A percentile compares a stretch with the other conserved stretches of the same genome.
phyloP scores from a whole-genome alignment of 2,888 invertebrate genomes.

The Epinotia demarniana region DNA sequence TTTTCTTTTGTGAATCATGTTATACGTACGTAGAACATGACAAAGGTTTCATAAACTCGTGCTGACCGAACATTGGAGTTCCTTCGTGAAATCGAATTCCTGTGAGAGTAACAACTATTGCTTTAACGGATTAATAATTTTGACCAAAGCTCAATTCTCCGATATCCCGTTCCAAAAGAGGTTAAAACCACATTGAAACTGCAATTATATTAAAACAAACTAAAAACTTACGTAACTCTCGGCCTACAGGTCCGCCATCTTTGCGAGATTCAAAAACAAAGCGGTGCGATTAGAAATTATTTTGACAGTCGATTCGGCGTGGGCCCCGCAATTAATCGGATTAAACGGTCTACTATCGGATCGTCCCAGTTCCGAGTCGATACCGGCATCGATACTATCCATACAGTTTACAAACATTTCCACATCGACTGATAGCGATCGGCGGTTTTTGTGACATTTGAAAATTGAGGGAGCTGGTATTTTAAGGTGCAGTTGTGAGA shows the following conservation, averaged over 20 bases:
- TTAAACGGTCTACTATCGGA: conserved; percentile 50
- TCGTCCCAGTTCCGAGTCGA: conserved; percentile 63
- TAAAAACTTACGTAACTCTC: conserved; percentile 12
- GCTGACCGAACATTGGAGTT: background rate
- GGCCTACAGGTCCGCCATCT: conserved; percentile 7
- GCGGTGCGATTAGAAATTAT: conserved; percentile 43
- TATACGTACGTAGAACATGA: background rate
- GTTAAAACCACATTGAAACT: background rate
- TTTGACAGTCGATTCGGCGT: conserved; percentile 44
- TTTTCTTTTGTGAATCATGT: background rate
- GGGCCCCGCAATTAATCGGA: conserved; percentile 48
- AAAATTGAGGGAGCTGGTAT: conserved; percentile 5
- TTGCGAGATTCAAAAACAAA: conserved; percentile 43
- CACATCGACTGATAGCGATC: conserved; percentile 76
- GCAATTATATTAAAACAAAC: background rate
- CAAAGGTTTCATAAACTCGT: background rate
- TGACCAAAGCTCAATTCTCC: too few relatives aligned
- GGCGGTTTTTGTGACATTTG: conserved; percentile 44
- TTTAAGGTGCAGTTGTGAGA: conserved; percentile 21
- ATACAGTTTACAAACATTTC: conserved; percentile 82
- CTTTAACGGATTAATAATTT: too few relatives aligned
- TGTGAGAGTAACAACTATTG: too few relatives aligned
- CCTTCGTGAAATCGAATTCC: background rate
- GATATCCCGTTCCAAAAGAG: too few relatives aligned
- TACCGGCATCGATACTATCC: conserved; percentile 61